These are phyloP conservation scores for Selene dorsalis DNA, from an alignment of 2,797 vertebrate genomes.

Conservation along the genomic window DNA sequence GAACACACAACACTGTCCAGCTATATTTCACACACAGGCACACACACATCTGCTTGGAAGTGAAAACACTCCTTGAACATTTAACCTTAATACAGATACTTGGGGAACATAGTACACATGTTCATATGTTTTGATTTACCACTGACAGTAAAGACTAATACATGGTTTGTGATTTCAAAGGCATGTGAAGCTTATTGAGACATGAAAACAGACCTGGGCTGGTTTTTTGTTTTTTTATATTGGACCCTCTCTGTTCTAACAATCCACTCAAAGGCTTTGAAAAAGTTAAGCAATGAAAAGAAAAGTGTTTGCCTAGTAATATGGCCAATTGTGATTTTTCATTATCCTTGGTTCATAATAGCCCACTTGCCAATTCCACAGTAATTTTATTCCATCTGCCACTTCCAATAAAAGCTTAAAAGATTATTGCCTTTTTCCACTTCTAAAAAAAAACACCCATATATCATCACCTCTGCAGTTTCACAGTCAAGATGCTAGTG, in stretches of 20 bases:
- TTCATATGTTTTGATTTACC: slow-evolving; percentile 1
- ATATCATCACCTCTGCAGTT: slow-evolving; percentile 42
- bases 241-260: neutral
- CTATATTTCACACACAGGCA: slow-evolving; percentile 18
- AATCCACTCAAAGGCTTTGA: slow-evolving; percentile 10
- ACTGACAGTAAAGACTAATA: neutral
- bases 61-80: slow-evolving; percentile 22
- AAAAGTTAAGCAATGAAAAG: slow-evolving; percentile 1
- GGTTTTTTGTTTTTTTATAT: neutral
- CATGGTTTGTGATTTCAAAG: neutral
- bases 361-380: slow-evolving; percentile 45
- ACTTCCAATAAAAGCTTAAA: slow-evolving; percentile 48
- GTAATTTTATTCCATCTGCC: slow-evolving; percentile 60
- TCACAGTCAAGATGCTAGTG: slow-evolving; percentile 24
- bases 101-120: neutral
- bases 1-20: slow-evolving; percentile 51
- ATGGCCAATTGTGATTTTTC: slow-evolving; percentile 46
- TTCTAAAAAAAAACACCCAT: slow-evolving; percentile 18
- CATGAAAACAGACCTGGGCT: neutral
- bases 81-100: slow-evolving; percentile 16
- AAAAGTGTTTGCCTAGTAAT: slow-evolving; percentile 25
- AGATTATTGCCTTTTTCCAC: slow-evolving; percentile 39
- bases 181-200: neutral
- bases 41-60: neutral
- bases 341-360: slow-evolving; percentile 44